Base-by-base conservation (phyloP, 2,888 invertebrate species). In the Minunthozetes semirufus region DNA sequence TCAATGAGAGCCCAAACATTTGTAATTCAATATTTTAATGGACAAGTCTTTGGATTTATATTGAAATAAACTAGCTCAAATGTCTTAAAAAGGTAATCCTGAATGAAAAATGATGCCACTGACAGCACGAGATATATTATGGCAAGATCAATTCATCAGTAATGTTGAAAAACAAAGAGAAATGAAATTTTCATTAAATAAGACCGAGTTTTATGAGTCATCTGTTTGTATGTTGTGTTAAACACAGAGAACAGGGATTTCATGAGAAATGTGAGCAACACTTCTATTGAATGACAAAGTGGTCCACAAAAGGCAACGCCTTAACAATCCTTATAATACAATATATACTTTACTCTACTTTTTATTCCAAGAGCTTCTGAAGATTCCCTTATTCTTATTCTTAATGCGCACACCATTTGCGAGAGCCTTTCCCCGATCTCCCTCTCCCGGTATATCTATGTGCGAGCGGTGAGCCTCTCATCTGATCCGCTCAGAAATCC, bases 221-320 rank as follows among this genome's bases (percentile, higher is more conserved):
- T 33, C 33, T 33, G 33, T 33, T 33, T 33, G 8, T 33, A 33
- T 33, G 33, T 33, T 33, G 33, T 33, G 33, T 33, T 33, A 33
- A 33, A 33, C 33, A 33, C 33, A 33, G 33, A 33, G 4, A 48
- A 48, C 17, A 48, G 46, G 46, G 15, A 48, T 48, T 48, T 15
- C 15, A 48, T 48, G 46, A 48, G 48, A 48, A 17, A 48, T 53
- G 53, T 53, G 53, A 53, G 19, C 53, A 53, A 53, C 53, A 53
- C 53, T n/a, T 19, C 53, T 53, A 53, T 53, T 53, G n/a, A 53
- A 53, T 53, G 53, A 53, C 53, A 53, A 53, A 53, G 53, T 53
- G 53, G 53, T 53, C 19, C 53, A 53, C 53, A 53, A 53, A 53
- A n/a, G 53, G 53, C 53, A 53, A 53, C 53, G 53, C 53, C 53